These are phyloP conservation scores for Halcyon badia DNA, from an alignment of 2,797 vertebrate genomes.

Conservation along the genomic window DNA sequence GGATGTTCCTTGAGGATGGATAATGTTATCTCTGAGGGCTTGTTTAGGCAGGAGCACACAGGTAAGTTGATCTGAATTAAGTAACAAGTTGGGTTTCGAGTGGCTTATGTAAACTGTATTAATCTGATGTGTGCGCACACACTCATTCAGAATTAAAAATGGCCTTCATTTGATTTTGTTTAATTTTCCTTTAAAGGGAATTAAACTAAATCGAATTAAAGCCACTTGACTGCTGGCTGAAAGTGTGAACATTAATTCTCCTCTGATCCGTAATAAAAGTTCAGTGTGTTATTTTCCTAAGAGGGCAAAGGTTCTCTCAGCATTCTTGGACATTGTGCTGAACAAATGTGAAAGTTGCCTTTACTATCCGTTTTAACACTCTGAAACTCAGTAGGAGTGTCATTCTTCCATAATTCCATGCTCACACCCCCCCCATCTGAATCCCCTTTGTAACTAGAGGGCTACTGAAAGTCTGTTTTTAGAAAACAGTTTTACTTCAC, in stretches of 20 bases:
- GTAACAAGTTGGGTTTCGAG: slow-evolving; percentile 51
- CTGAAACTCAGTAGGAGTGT: background rate
- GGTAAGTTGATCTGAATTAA: slow-evolving; percentile 62
- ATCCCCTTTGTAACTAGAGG: background rate
- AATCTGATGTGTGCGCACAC: background rate
- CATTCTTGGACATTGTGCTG: background rate
- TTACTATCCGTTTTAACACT: background rate
- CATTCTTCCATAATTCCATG: background rate
- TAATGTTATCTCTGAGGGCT: slow-evolving; percentile 32
- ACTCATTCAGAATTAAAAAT: slow-evolving; percentile 16
- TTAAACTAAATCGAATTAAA: slow-evolving; percentile 55
- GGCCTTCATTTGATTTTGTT: slow-evolving; percentile 3
- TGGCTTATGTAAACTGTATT: slow-evolving; percentile 47
- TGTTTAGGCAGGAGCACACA: background rate
- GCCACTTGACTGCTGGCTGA: slow-evolving; percentile 14
- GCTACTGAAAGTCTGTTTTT: background rate
- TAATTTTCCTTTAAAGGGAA: slow-evolving; percentile 53
- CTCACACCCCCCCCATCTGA: background rate
- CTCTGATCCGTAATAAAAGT: background rate
- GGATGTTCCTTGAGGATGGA: background rate
- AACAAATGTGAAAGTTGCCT: background rate
- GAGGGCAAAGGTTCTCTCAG: background rate
- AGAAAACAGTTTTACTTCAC: background rate
- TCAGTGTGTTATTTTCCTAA: background rate
- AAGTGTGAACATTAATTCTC: background rate